Base-by-base conservation (phyloP, 53 echinoderm and acorn worm species). In the Hippasteria phrygiana region DNA sequence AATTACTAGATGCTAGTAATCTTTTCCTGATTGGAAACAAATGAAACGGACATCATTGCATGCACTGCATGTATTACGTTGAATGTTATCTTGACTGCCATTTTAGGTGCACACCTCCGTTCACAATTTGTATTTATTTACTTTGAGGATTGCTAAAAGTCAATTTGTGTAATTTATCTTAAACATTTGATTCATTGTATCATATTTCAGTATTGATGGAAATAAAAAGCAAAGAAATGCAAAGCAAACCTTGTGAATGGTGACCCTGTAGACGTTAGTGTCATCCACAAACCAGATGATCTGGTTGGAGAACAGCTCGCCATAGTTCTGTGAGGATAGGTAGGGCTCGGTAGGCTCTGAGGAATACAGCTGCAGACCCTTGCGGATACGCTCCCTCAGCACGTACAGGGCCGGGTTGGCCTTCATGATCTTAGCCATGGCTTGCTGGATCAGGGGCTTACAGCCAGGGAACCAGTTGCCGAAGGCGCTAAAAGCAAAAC, bases 251-350 rank as follows among this genome's bases (percentile, higher is more conserved):
- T 98, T 98, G 63, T 98, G 96, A 55, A 98, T 98, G 90, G 98
- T 98, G 62, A 98, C 98, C 45, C 98, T 78, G 94, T 98, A 98
- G 75, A 98, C 98, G 43, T 98, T 98, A 70, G 98, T 98, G 80
- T 98, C 98, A 77, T 98, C 98, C 84, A 98, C 98, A 80, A 96
- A 98, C 98, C 98, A 98, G 92, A 98, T 98, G 94, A 98, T 98
- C 89, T 98, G 98, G 39, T 98, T 98, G 62, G 98, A 98, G 94
- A 98, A 98, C 50, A 98, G 94, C 70, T 98, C 98, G 41, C 98
- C 98, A 74, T 98, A 98, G 91, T 98, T 98, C 95, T 98, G 98
- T 0, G 98, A 98, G 11, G 98, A 98, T 38, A 98, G 96, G 91
- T 98, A 98, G 6, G 96, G 98, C 85, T 96, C 98, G 34, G 96